Percentiles rank a stretch among this genome's conserved stretches.
phyloP scores from a whole-genome alignment of 2,113 vertebrate genomes.

The Vireo altiloquus region DNA sequence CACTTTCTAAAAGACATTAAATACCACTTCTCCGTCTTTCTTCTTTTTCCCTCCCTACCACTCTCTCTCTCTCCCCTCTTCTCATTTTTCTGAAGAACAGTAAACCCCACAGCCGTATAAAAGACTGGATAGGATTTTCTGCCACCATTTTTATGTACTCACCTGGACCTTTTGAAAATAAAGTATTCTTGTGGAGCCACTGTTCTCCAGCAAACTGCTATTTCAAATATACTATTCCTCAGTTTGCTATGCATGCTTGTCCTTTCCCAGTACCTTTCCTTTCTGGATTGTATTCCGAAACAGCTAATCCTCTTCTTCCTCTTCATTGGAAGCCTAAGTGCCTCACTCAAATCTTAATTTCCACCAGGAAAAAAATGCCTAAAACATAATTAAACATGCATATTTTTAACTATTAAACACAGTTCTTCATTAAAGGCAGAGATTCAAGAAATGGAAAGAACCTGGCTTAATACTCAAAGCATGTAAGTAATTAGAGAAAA shows the following conservation, averaged over 20 bases:
- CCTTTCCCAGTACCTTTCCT: not conserved
- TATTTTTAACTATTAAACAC: not conserved
- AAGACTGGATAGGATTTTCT: not conserved
- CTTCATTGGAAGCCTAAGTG: not conserved
- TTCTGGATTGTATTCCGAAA: not conserved
- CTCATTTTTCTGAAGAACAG: not conserved
- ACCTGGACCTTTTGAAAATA: not conserved
- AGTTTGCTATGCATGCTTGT: not conserved
- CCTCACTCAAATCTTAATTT: not conserved
- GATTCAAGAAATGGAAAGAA: not conserved
- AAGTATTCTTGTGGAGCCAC: not conserved
- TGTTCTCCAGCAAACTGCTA: not conserved
- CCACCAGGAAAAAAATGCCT: not conserved
- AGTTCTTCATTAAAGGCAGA: not conserved
- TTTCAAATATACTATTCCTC: not conserved
- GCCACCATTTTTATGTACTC: not conserved
- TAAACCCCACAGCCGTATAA: not conserved
- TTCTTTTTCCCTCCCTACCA: not conserved
- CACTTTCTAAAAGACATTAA: not conserved
- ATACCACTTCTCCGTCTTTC: not conserved
- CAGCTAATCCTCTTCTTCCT: not conserved
- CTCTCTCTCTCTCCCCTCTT: accelerated
- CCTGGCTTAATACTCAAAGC: not conserved
- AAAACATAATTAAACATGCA: not conserved
- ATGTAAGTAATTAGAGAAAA: not conserved